Evolutionary conservation across 2,888 invertebrate genomes (phyloP).

Genomic region (Frankliniella intonsa): DNA sequence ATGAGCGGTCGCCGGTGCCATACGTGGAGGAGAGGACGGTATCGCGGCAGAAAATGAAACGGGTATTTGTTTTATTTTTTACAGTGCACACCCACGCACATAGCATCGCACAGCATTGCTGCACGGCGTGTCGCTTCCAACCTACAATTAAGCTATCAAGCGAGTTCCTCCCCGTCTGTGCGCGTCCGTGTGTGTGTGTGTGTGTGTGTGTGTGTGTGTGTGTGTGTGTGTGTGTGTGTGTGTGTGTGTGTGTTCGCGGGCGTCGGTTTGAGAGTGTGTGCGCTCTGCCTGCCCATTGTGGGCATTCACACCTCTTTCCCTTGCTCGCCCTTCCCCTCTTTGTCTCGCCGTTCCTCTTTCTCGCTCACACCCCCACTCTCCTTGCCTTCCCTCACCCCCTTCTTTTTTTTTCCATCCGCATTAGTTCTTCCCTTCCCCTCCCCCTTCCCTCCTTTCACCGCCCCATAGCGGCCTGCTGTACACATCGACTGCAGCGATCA

Average conservation of each 20-base stretch:
- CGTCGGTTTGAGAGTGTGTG: too few species aligned
- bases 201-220: neutral
- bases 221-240: neutral
- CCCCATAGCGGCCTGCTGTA: too few species aligned
- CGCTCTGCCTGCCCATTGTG: neutral
- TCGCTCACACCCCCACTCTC: neutral
- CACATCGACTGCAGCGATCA: neutral
- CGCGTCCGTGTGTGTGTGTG: neutral
- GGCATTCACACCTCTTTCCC: slow-evolving; percentile 18
- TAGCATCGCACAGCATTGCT: neutral
- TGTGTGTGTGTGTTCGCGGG: neutral
- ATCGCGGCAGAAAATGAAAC: too few species aligned
- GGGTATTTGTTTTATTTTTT: too few species aligned
- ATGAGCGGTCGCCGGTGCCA: too few species aligned
- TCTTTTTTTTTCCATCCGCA: neutral
- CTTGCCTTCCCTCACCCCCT: neutral
- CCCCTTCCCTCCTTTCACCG: neutral
- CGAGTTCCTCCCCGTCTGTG: neutral
- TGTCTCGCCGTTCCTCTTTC: neutral
- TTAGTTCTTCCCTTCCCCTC: neutral
- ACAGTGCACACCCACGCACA: neutral
- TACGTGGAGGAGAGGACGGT: too few species aligned
- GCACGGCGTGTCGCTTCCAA: neutral
- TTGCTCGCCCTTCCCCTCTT: neutral
- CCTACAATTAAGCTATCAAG: slow-evolving; percentile 20